phyloP scores from a whole-genome alignment of 1,140 invertebrate genomes.

The Sarcophaga peregrina region DNA sequence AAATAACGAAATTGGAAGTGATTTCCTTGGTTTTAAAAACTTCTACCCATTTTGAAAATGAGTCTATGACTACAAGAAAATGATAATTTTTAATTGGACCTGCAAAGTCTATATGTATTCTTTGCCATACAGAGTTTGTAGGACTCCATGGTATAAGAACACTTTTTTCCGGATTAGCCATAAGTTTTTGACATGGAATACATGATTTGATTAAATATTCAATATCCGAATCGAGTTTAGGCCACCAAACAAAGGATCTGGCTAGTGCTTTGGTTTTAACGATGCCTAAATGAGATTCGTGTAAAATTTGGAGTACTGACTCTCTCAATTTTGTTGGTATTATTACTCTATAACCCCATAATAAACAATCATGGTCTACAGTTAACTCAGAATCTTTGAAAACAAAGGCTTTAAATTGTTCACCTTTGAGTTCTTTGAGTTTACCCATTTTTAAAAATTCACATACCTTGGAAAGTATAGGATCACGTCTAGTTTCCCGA shows the following conservation, averaged over 20 bases:
- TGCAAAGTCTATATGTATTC: slow-evolving; percentile 55
- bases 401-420: slow-evolving; percentile 46
- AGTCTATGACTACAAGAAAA: slow-evolving; percentile 38
- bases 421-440: slow-evolving; percentile 22
- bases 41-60: slow-evolving; percentile 44
- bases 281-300: slow-evolving; percentile 39
- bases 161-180: slow-evolving; percentile 42
- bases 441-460: slow-evolving; percentile 38
- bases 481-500: slow-evolving; percentile 45
- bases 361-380: slow-evolving; percentile 48
- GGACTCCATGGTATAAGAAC: slow-evolving; percentile 43
- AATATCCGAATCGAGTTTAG: slow-evolving; percentile 34
- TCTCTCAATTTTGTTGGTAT: slow-evolving; percentile 44
- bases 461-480: slow-evolving; percentile 44
- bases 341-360: slow-evolving; percentile 44
- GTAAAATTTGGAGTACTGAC: slow-evolving; percentile 5
- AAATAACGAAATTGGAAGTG: slow-evolving; percentile 38
- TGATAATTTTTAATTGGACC: slow-evolving; percentile 48
- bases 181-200: slow-evolving; percentile 27
- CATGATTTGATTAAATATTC: slow-evolving; percentile 39
- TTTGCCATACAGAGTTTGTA: slow-evolving; percentile 31
- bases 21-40: slow-evolving; percentile 31
- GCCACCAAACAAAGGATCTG: slow-evolving; percentile 40
- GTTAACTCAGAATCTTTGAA: slow-evolving; percentile 49
- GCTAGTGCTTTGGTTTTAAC: slow-evolving; percentile 40